Conservation (phyloP, 2,888 invertebrate genomes). For the Ligdia adustata region DNA sequence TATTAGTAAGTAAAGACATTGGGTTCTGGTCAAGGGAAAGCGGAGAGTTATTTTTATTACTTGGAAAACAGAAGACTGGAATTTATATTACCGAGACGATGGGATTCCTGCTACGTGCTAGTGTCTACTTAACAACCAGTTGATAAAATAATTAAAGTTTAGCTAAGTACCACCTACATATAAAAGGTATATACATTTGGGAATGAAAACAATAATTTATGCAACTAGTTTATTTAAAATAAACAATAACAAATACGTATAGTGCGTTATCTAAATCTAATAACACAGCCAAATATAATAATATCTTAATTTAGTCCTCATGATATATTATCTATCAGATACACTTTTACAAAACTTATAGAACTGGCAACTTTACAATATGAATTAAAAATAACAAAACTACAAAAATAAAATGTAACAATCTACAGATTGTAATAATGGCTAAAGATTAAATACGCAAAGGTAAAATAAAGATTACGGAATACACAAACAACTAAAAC, state of each 20-base stretch:
- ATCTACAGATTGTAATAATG: neutral
- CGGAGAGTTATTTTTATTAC: too few relatives aligned
- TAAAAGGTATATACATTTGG: too few relatives aligned
- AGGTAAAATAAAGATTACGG: constrained; percentile 14
- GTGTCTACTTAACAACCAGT: too few relatives aligned
- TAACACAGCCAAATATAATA: constrained; percentile 8
- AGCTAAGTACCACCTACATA: too few relatives aligned
- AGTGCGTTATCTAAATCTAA: constrained; percentile 1
- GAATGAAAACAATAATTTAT: constrained; percentile 4
- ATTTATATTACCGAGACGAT: too few relatives aligned
- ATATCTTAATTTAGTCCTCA: constrained; percentile 9
- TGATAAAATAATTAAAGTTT: too few relatives aligned
- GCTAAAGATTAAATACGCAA: constrained; percentile 1
- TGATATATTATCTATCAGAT: constrained; percentile 6
- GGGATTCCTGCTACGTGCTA: too few relatives aligned
- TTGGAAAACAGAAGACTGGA: too few relatives aligned
- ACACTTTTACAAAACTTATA: constrained; percentile 12
- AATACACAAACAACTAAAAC: constrained; percentile 5
- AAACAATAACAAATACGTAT: constrained; percentile 17
- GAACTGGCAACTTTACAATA: constrained; percentile 1
- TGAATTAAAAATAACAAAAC: neutral
- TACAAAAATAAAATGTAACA: too few relatives aligned
- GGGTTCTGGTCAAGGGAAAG: too few relatives aligned
- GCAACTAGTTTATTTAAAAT: constrained; percentile 34
- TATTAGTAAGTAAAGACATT: too few relatives aligned